Base-by-base conservation (phyloP, 1,140 invertebrate genomes). In the Paracyclopina nana region DNA sequence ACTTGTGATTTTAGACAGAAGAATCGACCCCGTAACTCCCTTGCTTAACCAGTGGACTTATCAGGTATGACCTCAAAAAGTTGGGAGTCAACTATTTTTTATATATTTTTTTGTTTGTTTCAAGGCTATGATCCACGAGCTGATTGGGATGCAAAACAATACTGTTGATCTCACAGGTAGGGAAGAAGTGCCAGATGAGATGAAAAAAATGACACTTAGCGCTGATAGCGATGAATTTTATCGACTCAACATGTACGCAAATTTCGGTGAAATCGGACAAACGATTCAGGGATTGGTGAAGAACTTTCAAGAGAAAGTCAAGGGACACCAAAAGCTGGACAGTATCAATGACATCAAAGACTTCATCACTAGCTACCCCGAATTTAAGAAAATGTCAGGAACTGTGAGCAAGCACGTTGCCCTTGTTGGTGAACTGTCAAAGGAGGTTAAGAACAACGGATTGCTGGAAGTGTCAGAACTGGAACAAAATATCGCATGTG, bases 51-150 rank as follows among this genome's bases (percentile, higher is more conserved):
- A 90, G 68, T 48, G 45, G 45, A 48, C 45, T 2, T 48, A 69
- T 69, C 46, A 48, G 18, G n/a, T n/a, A n/a, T n/a, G n/a, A n/a
- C n/a, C n/a, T n/a, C n/a, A n/a, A n/a, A n/a, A n/a, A n/a, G n/a
- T n/a, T n/a, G n/a, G n/a, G n/a, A n/a, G n/a, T n/a, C n/a, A n/a
- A n/a, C n/a, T n/a, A n/a, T n/a, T n/a, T n/a, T n/a, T n/a, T n/a
- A n/a, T n/a, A n/a, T n/a, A n/a, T n/a, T n/a, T n/a, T n/a, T n/a
- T n/a, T n/a, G n/a, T n/a, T n/a, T n/a, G n/a, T n/a, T n/a, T n/a
- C n/a, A n/a, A n/a, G n/a, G 92, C 92, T 6, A 98, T 99, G 94
- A 88, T 99, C 2, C 94, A 99, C 66, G 92, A 99, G 69, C 65
- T 98, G 40, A 65, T 99, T 22, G 80, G 78, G 0, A 94, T 98